phyloP scores from a whole-genome alignment of 2,888 invertebrate species.

The Tachystola acroxantha region DNA sequence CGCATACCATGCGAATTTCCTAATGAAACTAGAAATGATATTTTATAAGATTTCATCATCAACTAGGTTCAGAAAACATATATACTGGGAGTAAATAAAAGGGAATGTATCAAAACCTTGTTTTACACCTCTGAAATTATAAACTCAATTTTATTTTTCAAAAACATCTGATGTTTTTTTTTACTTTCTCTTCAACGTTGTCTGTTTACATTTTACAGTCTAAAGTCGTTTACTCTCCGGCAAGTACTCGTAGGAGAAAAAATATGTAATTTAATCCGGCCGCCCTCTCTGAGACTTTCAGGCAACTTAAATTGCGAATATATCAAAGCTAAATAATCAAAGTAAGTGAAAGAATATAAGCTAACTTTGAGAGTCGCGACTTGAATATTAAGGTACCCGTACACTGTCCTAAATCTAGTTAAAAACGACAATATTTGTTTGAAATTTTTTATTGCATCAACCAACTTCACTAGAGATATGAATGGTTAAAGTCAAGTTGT shows the following conservation, averaged over 20 bases:
- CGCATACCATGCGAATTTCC: no score
- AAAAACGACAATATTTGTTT: not conserved
- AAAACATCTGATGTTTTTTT: constrained; percentile 6
- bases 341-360: constrained; percentile 65
- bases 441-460: no score
- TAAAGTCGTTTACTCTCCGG: constrained; percentile 46
- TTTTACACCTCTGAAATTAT: not conserved
- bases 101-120: no score
- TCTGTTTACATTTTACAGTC: constrained; percentile 45
- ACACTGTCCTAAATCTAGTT: constrained; percentile 11
- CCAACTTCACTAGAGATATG: no score
- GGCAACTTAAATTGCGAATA: constrained; percentile 74
- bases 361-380: constrained; percentile 47
- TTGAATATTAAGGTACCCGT: constrained; percentile 29
- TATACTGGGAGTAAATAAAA: no score
- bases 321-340: constrained; percentile 74
- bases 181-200: constrained; percentile 8
- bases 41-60: no score
- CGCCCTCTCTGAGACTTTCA: constrained; percentile 59
- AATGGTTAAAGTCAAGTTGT: no score
- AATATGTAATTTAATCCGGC: constrained; percentile 65
- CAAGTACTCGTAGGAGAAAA: constrained; percentile 49
- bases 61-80: no score
- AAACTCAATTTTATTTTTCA: constrained; percentile 5
- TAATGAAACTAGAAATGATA: no score